Conservation (phyloP, 37 sponge, comb jelly and placozoan genomes). For the Mnemiopsis leidyi region DNA sequence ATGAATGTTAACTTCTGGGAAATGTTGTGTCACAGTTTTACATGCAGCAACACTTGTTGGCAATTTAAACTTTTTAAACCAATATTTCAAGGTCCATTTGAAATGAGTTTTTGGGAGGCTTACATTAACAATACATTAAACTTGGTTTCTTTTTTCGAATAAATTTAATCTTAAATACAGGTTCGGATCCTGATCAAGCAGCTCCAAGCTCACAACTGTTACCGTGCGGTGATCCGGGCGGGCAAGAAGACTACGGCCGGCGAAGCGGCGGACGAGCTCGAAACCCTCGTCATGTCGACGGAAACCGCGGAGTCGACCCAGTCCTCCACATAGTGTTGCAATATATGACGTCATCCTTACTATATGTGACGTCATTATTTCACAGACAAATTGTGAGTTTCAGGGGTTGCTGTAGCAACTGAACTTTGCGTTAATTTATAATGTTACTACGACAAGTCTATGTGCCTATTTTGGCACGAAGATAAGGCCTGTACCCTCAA, state of each 20-base stretch:
- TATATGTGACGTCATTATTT: slow-evolving; percentile 29
- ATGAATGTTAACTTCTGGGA: no score
- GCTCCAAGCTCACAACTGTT: background rate
- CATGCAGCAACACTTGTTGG: no score
- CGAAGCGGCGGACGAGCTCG: slow-evolving; percentile 53
- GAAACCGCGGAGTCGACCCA: slow-evolving; percentile 14
- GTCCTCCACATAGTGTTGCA: background rate
- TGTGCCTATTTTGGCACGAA: background rate
- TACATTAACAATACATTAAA: no score
- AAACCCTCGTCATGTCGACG: slow-evolving; percentile 16
- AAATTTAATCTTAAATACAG: no score
- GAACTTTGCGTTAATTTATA: slow-evolving; percentile 61
- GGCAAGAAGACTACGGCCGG: background rate
- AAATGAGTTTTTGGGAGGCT: no score
- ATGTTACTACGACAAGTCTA: slow-evolving; percentile 32
- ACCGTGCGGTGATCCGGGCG: slow-evolving; percentile 41
- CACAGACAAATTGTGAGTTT: background rate
- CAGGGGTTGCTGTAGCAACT: background rate
- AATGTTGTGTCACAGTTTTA: no score
- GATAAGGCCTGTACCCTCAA: background rate
- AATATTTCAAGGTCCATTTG: no score
- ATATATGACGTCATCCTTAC: slow-evolving; percentile 5
- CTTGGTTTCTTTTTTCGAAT: no score
- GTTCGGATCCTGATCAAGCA: slow-evolving; percentile 49
- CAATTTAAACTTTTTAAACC: no score